phyloP scores from a whole-genome alignment of 1,140 invertebrate genomes.

The Lordiphosa stackelbergi region DNA sequence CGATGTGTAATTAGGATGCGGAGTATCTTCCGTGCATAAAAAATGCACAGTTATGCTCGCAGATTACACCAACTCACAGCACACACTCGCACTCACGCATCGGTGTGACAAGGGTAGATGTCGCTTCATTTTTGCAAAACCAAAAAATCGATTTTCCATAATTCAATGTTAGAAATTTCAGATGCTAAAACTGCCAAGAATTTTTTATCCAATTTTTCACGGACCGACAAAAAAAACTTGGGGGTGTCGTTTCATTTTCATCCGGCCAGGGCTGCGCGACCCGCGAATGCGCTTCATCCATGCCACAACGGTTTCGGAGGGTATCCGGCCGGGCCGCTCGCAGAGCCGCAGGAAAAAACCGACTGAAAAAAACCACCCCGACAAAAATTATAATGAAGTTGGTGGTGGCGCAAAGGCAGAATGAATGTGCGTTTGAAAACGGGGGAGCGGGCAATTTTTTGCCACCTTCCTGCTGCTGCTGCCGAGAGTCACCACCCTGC shows the following conservation, averaged over 20 bases:
- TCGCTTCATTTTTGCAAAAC: slow-evolving; percentile 51
- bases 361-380: slow-evolving; percentile 71
- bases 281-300: slow-evolving; percentile 19
- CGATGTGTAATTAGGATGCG: no score
- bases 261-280: slow-evolving; percentile 5
- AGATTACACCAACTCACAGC: neutral
- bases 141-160: slow-evolving; percentile 71
- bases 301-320: slow-evolving; percentile 16
- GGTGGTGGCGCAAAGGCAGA: slow-evolving; percentile 60
- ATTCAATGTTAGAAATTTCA: slow-evolving; percentile 72
- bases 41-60: slow-evolving; percentile 2
- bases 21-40: no score
- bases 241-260: slow-evolving; percentile 46
- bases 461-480: slow-evolving; percentile 36
- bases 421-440: slow-evolving; percentile 27
- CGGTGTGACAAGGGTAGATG: slow-evolving; percentile 23
- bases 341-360: slow-evolving; percentile 22
- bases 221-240: slow-evolving; percentile 59
- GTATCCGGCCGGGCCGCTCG: slow-evolving; percentile 21
- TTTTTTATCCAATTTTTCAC: slow-evolving; percentile 74
- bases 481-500: slow-evolving; percentile 31
- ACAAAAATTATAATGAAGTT: slow-evolving; percentile 73
- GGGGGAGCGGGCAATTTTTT: slow-evolving; percentile 37
- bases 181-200: slow-evolving; percentile 71
- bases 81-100: slow-evolving; percentile 4